Conservation (phyloP, 2,888 invertebrate species). For the Onthophagus sagittarius region DNA sequence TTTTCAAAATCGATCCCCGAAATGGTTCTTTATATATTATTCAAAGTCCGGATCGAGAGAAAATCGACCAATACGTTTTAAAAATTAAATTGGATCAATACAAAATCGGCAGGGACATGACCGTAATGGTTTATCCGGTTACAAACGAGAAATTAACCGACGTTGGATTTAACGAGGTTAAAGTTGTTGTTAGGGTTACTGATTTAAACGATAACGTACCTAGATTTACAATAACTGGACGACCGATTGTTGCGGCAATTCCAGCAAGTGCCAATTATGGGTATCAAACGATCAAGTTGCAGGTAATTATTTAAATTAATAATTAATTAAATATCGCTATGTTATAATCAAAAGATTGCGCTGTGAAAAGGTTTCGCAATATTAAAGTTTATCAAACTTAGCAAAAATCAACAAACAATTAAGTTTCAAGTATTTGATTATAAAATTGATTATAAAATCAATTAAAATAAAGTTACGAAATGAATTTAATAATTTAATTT, state of each 20-base stretch:
- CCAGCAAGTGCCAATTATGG: conserved; percentile 79
- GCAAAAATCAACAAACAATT: too few species aligned
- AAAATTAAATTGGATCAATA: conserved; percentile 55
- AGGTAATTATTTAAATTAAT: conserved; percentile 48
- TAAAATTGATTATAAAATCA: too few species aligned
- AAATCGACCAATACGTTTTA: conserved; percentile 60
- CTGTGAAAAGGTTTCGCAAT: too few species aligned
- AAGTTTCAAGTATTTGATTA: too few species aligned
- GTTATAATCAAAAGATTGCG: neutral
- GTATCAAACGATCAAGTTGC: conserved; percentile 71
- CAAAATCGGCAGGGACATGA: conserved; percentile 61
- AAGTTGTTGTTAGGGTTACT: conserved; percentile 70
- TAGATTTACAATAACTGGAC: conserved; percentile 67
- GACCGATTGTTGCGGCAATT: conserved; percentile 78
- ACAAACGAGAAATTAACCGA: conserved; percentile 68
- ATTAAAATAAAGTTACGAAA: too few species aligned
- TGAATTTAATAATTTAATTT: too few species aligned
- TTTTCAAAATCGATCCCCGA: conserved; percentile 71
- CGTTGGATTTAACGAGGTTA: conserved; percentile 70
- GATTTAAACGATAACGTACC: conserved; percentile 84
- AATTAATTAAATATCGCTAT: too few species aligned
- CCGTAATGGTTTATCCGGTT: conserved; percentile 74
- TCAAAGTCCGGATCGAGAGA: conserved; percentile 72
- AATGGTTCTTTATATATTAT: conserved; percentile 74
- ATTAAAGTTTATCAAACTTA: too few species aligned